Evolutionary conservation across 1,140 invertebrate species (phyloP).

Genomic region (Atta texana): DNA sequence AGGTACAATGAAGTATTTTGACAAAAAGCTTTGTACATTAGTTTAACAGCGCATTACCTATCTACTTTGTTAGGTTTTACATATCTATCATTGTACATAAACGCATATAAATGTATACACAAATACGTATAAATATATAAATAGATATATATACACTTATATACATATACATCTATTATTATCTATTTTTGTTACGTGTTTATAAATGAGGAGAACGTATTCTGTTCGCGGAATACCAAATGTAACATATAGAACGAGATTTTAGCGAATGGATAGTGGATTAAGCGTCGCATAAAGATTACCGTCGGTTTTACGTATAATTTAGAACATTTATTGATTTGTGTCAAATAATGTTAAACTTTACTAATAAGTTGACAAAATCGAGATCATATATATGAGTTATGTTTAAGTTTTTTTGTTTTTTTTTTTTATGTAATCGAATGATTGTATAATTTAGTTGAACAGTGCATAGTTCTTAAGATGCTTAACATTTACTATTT

Average conservation of each 20-base stretch:
- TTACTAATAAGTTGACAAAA: slow-evolving; percentile 20
- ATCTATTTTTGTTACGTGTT: slow-evolving; percentile 82
- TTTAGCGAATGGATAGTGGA: slow-evolving; percentile 62
- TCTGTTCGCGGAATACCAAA: slow-evolving; percentile 72
- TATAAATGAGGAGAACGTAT: slow-evolving; percentile 77
- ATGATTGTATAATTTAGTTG: slow-evolving; percentile 79
- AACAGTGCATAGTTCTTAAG: slow-evolving; percentile 73
- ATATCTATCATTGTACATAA: slow-evolving; percentile 83
- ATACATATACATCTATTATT: slow-evolving; percentile 77
- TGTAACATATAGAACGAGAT: slow-evolving; percentile 63
- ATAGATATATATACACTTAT: slow-evolving; percentile 76
- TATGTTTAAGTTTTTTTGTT: slow-evolving; percentile 59
- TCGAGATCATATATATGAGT: slow-evolving; percentile 62
- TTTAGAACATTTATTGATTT: slow-evolving; percentile 60
- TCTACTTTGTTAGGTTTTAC: slow-evolving; percentile 80
- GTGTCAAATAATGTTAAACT: slow-evolving; percentile 5
- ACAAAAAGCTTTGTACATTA: slow-evolving; percentile 41
- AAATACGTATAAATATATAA: slow-evolving; percentile 78
- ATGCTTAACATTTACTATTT: slow-evolving; percentile 33
- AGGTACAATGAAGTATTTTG: slow-evolving; percentile 71
- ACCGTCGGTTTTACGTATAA: slow-evolving; percentile 46
- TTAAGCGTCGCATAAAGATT: slow-evolving; percentile 43
- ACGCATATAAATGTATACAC: slow-evolving; percentile 75
- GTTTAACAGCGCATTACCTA: slow-evolving; percentile 32
- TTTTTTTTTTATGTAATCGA: slow-evolving; percentile 77